Evolutionary conservation across 1,140 invertebrate genomes (phyloP).

Genomic region (Ostrea denselamellosa): DNA sequence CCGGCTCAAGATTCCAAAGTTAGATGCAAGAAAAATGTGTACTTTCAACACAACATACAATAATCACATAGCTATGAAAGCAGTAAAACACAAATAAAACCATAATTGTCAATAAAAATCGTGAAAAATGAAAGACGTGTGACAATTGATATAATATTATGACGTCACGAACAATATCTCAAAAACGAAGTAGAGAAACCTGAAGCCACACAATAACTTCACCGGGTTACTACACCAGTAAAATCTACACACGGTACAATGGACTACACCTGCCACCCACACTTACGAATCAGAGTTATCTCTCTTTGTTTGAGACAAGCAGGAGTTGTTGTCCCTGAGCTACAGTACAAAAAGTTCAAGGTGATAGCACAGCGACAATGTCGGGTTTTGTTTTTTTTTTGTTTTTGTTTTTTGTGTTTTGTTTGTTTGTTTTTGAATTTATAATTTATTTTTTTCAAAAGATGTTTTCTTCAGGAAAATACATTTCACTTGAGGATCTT

Average conservation of each 20-base stretch:
- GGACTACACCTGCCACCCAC: conserved; percentile 42
- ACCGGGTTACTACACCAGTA: conserved; percentile 39
- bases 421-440: not conserved
- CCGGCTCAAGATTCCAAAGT: conserved; percentile 26
- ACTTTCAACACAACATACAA: conserved; percentile 33
- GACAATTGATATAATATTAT: conserved; percentile 29
- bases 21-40: conserved; percentile 39
- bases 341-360: conserved; percentile 38
- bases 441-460: no score
- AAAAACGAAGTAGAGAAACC: conserved; percentile 35
- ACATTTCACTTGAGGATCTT: not conserved
- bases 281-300: conserved; percentile 29
- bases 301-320: conserved; percentile 26
- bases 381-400: not conserved
- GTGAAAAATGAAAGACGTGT: conserved; percentile 38
- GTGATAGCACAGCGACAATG: conserved; percentile 9
- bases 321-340: conserved; percentile 33
- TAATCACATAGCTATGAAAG: conserved; percentile 38
- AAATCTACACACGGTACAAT: conserved; percentile 41
- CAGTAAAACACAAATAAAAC: conserved; percentile 39
- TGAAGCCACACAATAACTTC: conserved; percentile 31
- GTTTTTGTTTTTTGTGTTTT: not conserved
- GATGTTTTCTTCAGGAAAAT: not conserved
- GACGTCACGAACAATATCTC: conserved; percentile 33
- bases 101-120: conserved; percentile 29